phyloP scores from a whole-genome alignment of 2,113 vertebrate species.

The Guaruba guarouba region DNA sequence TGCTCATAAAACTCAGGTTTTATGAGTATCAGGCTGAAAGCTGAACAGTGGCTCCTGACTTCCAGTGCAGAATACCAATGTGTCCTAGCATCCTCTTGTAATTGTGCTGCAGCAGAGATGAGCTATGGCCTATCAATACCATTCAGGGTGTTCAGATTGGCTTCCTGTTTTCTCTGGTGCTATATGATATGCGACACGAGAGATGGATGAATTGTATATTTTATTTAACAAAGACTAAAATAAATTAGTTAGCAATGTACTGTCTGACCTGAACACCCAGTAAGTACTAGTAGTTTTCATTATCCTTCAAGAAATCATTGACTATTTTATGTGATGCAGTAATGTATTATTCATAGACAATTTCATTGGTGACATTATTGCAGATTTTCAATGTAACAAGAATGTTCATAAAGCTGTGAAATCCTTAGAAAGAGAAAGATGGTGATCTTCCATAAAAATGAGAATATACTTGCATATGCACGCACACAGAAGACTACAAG shows the following conservation, averaged over 20 bases:
- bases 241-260: neutral
- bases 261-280: neutral
- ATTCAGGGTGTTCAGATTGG: neutral
- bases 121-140: neutral
- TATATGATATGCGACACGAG: neutral
- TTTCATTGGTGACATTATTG: slow-evolving; percentile 10
- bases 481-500: neutral
- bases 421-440: neutral
- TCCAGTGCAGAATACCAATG: neutral
- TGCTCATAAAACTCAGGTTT: neutral
- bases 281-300: slow-evolving; percentile 17
- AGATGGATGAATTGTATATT: slow-evolving; percentile 12
- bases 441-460: neutral
- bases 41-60: neutral
- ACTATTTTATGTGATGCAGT: neutral
- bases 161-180: neutral
- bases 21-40: neutral
- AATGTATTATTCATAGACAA: slow-evolving; percentile 61
- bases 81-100: neutral
- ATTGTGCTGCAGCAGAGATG: neutral
- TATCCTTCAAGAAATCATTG: slow-evolving; percentile 33
- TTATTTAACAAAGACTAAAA: slow-evolving; percentile 42
- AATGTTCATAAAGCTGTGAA: slow-evolving; percentile 12
- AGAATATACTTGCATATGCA: neutral
- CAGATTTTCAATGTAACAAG: neutral